Conservation (phyloP, 2,888 invertebrate species). For the Spicauda simplicius region DNA sequence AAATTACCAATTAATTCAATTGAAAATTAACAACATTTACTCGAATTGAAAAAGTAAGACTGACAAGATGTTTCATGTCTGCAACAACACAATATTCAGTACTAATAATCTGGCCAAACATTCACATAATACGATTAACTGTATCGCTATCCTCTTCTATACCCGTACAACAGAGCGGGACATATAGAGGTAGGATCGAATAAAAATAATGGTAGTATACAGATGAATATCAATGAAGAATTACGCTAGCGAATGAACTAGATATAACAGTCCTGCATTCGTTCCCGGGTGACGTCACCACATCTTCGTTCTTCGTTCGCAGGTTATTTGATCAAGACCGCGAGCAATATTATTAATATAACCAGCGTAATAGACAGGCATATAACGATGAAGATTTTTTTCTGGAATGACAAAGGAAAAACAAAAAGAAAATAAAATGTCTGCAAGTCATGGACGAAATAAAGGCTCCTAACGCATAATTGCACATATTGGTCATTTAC, state of each 20-base stretch:
- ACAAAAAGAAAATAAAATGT: constrained; percentile 78
- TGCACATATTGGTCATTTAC: no score
- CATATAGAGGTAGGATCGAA: constrained; percentile 10
- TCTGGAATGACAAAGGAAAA: constrained; percentile 89
- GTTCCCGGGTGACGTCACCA: constrained; percentile 51
- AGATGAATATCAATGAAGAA: constrained; percentile 18
- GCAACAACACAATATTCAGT: constrained; percentile 24
- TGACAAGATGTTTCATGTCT: constrained; percentile 19
- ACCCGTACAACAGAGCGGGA: background rate
- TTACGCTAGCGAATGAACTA: constrained; percentile 31
- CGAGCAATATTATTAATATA: constrained; percentile 90
- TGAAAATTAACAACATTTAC: background rate
- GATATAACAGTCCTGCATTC: constrained; percentile 26
- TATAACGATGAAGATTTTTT: constrained; percentile 95
- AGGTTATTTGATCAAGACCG: constrained; percentile 64
- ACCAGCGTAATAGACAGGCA: constrained; percentile 91
- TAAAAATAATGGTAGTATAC: constrained; percentile 30
- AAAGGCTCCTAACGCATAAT: background rate
- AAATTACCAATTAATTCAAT: background rate
- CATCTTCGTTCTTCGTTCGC: constrained; percentile 49
- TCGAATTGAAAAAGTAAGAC: background rate
- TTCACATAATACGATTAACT: constrained; percentile 10
- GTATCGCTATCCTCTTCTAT: constrained; percentile 18
- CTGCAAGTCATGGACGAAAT: constrained; percentile 5
- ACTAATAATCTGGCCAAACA: constrained; percentile 33